Percentiles rank a stretch among this genome's conserved stretches.
These are phyloP conservation scores for Alethe diademata DNA, from an alignment of 2,113 vertebrate species.

Conservation along the genomic window DNA sequence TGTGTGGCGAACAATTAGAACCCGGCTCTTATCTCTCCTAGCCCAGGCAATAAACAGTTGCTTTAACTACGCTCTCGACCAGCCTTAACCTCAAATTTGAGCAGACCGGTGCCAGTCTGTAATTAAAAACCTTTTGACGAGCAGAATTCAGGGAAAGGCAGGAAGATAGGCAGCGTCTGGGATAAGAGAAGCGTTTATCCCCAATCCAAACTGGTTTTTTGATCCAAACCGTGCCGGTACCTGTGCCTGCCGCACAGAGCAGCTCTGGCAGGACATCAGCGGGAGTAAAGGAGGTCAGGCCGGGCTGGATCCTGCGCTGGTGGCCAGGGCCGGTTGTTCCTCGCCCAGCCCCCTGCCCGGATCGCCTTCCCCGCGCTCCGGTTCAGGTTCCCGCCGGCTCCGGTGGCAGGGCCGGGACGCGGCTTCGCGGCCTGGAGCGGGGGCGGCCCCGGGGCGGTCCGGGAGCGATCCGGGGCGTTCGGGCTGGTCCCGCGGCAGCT, in stretches of 20 bases:
- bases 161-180: neutral
- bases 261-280: neutral
- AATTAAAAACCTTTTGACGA: conserved; percentile 26
- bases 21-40: neutral
- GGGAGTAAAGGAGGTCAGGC: conserved; percentile 24
- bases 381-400: conserved; percentile 7
- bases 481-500: neutral
- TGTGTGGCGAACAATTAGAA: neutral
- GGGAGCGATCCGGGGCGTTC: too few relatives aligned
- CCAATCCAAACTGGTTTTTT: neutral
- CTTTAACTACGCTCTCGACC: neutral
- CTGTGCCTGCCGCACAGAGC: neutral
- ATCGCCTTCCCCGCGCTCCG: neutral
- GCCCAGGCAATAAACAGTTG: neutral
- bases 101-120: neutral
- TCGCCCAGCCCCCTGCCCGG: neutral
- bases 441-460: too few relatives aligned
- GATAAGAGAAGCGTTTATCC: neutral
- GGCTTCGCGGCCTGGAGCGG: fast-evolving
- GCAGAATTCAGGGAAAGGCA: neutral
- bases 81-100: neutral
- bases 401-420: neutral
- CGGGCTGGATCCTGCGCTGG: neutral
- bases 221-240: neutral
- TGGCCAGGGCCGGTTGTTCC: neutral